Base-by-base conservation (phyloP, 2,113 vertebrate species). In the Chitala chitala region DNA sequence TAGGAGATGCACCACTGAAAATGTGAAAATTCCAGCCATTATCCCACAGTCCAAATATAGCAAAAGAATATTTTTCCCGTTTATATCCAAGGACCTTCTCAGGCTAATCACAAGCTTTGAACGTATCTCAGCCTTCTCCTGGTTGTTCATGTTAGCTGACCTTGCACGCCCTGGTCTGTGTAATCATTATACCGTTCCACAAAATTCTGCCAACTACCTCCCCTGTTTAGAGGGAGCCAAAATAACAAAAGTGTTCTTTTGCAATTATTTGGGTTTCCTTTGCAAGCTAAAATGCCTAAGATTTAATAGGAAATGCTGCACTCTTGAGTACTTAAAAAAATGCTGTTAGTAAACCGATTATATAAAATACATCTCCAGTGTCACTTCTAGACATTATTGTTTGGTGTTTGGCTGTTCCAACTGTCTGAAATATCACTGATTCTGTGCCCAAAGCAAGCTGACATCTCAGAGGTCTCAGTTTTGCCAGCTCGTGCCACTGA, bases 91-190 rank as follows among this genome's bases (percentile, higher is more conserved):
- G 51, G 36, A n/a, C 40, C 31, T 75, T 73, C 58, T 48, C 48
- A 56, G 68, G 42, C 58, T 63, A 78, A 78, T 71, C 72, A 75
- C 44, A 65, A 15, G 42, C 44, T 71, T 75, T 55, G 55, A 56
- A 78, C 66, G 59, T 78, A 53, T 74, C 69, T 59, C 73, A 46
- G 53, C 44, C 29, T 65, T 31, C 48, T 51, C 48, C 48, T 51
- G 20, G 13, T 10, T 63, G 1, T 9, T 20, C 55, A 24, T 44
- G 29, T 26, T n/a, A 51, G 50, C 42, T 24, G 1, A 24, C 24
- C 9, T 17, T 58, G 22, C 54, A 15, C 54, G 48, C 13, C 24
- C 63, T 66, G 42, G 22, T 56, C 69, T 17, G 13, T 31, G 29
- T 55, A n/a, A n/a, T n/a, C 54, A 76, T 63, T 53, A 24, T 44